These are phyloP conservation scores for Lanius collurio DNA, from an alignment of 2,113 vertebrate genomes.

Conservation along the genomic window DNA sequence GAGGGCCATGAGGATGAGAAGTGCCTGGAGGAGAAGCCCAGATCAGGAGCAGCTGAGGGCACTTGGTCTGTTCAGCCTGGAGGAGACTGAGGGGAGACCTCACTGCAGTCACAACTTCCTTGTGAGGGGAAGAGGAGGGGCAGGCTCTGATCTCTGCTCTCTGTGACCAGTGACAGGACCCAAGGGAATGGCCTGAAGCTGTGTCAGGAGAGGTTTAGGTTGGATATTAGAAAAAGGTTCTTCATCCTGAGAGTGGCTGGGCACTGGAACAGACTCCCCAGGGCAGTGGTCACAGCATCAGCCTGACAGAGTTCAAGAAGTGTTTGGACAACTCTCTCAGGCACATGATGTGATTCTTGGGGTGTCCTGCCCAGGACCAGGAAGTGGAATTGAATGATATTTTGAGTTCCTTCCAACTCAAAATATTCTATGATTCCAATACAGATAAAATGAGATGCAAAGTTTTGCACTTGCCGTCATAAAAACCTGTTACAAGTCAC, in stretches of 20 bases:
- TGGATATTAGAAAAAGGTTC: background rate
- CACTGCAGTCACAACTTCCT: background rate
- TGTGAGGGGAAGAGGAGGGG: accelerated
- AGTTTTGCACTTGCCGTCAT: background rate
- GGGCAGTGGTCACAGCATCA: background rate
- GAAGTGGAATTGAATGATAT: background rate
- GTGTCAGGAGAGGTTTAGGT: background rate
- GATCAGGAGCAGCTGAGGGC: too few relatives aligned
- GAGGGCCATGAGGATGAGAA: accelerated
- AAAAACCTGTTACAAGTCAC: background rate
- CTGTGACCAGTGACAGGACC: background rate
- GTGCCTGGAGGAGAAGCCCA: too few relatives aligned
- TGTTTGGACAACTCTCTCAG: background rate
- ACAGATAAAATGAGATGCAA: background rate
- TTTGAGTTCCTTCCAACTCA: background rate
- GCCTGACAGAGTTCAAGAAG: background rate
- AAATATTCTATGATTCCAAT: background rate
- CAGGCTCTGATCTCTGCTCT: background rate
- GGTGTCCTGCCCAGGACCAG: background rate
- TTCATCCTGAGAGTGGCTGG: accelerated
- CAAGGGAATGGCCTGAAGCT: background rate
- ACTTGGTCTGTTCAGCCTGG: background rate
- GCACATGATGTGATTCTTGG: background rate
- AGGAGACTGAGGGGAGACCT: background rate
- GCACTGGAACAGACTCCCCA: background rate